Base-by-base conservation (phyloP, 2,797 vertebrate species). In the Typhlichthys subterraneus region DNA sequence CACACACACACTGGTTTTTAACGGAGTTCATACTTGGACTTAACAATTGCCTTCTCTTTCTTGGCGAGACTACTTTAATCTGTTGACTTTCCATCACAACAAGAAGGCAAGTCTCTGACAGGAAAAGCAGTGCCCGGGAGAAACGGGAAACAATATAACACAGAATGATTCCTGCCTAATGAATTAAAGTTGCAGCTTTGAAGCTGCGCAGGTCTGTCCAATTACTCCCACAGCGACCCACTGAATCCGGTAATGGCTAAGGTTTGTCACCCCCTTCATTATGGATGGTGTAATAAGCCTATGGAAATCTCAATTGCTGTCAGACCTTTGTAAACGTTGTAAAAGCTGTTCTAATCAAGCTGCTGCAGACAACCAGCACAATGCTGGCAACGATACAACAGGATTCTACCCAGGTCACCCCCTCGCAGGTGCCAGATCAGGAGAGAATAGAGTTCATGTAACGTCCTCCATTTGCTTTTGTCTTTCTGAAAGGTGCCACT, bases 311-410 rank as follows among this genome's bases (percentile, higher is more conserved):
- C 72, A 61, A 73, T n/a, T 8, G 50, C 38, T 59, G 62, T 31
- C 70, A 61, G 63, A 66, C 64, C 68, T 80, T 19, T 74, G 53
- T 63, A 76, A 71, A 73, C 2, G 38, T 48, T 65, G 56, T 66
- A 63, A 76, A 82, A 78, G 80, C 76, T 65, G 14, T 53, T 70
- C 69, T 86, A 89, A 90, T 90, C 85, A 82, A 80, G 74, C 67
- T 63, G 63, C 76, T 69, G 62, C 72, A 86, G 82, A 76, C 63
- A 45, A 58, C 38, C n/a, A 13, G 53, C 73, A 83, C 75, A 80
- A 84, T 81, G 64, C 76, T 38, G 33, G 33, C 33, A 38, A 38
- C 33, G 8, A 38, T 38, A 38, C 33, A 51, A 63, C 65, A 47
- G 58, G 70, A 49, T 73, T 70, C 65, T 63, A 69, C 67, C 29